Evolutionary conservation across 1,140 invertebrate species (phyloP).

Genomic region (Drosophila mojavensis): DNA sequence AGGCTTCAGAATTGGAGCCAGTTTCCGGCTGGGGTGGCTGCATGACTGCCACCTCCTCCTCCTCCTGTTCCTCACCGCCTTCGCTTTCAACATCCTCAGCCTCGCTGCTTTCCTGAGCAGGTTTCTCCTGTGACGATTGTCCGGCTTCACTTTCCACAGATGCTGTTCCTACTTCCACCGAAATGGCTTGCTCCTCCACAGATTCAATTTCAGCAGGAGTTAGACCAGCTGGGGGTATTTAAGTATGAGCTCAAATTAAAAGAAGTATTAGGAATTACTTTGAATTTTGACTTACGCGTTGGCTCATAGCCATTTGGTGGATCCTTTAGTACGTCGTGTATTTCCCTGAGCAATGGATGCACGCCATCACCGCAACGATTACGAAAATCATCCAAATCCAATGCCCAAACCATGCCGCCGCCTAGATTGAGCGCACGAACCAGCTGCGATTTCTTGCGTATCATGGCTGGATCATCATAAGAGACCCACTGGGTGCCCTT

Average conservation of each 20-base stretch:
- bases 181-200: constrained; percentile 53
- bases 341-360: constrained; percentile 90
- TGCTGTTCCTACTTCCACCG: constrained; percentile 34
- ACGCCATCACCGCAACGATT: constrained; percentile 90
- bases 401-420: constrained; percentile 95
- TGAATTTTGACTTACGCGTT: constrained; percentile 54
- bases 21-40: constrained; percentile 11
- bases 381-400: constrained; percentile 94
- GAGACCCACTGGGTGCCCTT: constrained; percentile 95
- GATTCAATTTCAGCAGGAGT: constrained; percentile 50
- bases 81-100: constrained; percentile 26
- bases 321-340: constrained; percentile 87
- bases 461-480: constrained; percentile 92
- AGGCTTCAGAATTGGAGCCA: constrained; percentile 14
- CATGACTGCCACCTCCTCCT: constrained; percentile 7
- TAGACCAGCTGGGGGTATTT: constrained; percentile 53
- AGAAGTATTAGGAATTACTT: background rate
- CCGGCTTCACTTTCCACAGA: constrained; percentile 45
- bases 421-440: constrained; percentile 90
- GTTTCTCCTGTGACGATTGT: constrained; percentile 5
- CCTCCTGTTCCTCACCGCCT: constrained; percentile 22
- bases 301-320: constrained; percentile 64
- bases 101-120: constrained; percentile 19
- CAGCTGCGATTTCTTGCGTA: constrained; percentile 90
- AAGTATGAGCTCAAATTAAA: background rate